Conservation (phyloP, 2,888 invertebrate species). For the Helleia helle region DNA sequence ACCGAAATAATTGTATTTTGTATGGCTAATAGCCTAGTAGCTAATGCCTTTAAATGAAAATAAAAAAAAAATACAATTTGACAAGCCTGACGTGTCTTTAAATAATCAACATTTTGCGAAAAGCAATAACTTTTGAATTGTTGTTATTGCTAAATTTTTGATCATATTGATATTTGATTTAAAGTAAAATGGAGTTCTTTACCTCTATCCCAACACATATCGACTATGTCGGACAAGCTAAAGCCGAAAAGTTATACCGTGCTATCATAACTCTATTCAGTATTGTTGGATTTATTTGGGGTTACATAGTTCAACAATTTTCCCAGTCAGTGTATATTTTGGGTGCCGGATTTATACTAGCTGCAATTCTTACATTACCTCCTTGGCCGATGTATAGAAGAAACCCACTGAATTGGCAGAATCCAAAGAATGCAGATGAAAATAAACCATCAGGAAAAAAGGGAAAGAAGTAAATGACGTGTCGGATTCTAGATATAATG, state of each 20-base stretch:
- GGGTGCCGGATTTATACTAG: constrained; percentile 91
- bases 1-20: too few relatives aligned
- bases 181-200: constrained; percentile 54
- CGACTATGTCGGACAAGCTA: constrained; percentile 92
- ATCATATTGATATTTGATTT: not conserved
- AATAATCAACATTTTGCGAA: too few relatives aligned
- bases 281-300: constrained; percentile 92
- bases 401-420: constrained; percentile 93
- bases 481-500: too few relatives aligned
- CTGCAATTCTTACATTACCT: constrained; percentile 90
- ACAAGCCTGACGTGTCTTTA: constrained; percentile 13
- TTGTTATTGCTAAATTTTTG: not conserved
- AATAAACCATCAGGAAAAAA: constrained; percentile 65
- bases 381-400: constrained; percentile 97
- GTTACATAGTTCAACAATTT: constrained; percentile 95
- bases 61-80: too few relatives aligned
- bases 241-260: constrained; percentile 91
- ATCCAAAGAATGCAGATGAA: constrained; percentile 70
- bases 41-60: too few relatives aligned
- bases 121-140: not conserved
- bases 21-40: too few relatives aligned
- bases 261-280: constrained; percentile 93
- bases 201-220: constrained; percentile 66
- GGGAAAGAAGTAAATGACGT: constrained; percentile 64
- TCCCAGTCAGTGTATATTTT: constrained; percentile 95